Evolutionary conservation across 2,113 vertebrate genomes (phyloP), one percentile per base, ranked within the genome.

Genomic region (Crotophaga sulcirostris): DNA sequence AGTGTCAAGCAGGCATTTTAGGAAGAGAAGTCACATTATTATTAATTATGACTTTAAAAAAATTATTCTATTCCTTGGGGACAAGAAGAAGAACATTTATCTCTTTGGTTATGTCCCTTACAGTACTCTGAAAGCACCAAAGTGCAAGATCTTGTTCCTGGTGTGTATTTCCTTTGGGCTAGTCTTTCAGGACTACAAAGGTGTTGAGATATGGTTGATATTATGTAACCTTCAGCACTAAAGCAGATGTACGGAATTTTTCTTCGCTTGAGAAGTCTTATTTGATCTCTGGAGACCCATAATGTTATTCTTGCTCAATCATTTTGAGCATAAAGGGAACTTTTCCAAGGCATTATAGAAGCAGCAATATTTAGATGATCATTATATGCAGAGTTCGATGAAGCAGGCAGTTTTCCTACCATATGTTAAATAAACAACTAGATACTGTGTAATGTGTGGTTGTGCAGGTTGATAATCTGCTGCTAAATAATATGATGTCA

Each of bases 271-370:
- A 80, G 64, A 90, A 93, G 56, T 62, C 72, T 87, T 76, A 84
- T 90, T 95, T 95, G 68, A n/a, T 79, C 76, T 89, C 85, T 81
- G 49, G 62, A 91, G 72, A 70, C 60, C 23, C 42, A 86, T 75
- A 87, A 92, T 23, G 15, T 31, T 40, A 81, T 58, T 67, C 21
- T 94, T 3, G 10, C 13, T 87, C 44, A 62, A 34, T 54, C 2
- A 16, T 73, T 87, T 51, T 90, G 70, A 66, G 28, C 15, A 64
- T 12, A 81, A 93, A 91, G 75, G 70, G 47, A 89, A 79, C 60
- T 72, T 79, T 85, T 76, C 29, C 38, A 76, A 63, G 72, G 18
- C 34, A 13, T n/a, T 64, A 26, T 38, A 64, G 75, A 91, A 93
- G 54, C 34, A 60, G 20, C 47, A 79, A 73, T 47, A 28, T 84